Evolutionary conservation across 2,113 vertebrate genomes (phyloP).

Genomic region (Phylloscopus trochilus): DNA sequence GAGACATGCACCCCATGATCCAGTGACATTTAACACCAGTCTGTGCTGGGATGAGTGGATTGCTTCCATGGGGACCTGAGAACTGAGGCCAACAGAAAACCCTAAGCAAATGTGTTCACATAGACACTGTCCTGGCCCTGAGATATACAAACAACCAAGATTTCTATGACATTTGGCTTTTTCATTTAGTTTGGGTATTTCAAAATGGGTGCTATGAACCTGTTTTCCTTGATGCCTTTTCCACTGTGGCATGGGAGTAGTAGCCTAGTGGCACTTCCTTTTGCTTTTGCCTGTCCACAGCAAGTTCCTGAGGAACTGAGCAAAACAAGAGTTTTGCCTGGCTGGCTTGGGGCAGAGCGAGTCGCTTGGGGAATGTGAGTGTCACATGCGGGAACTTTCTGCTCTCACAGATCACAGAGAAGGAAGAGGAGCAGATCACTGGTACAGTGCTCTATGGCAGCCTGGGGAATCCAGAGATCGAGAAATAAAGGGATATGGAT

Average conservation of each 20-base stretch:
- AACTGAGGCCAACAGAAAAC: not conserved
- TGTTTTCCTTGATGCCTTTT: not conserved
- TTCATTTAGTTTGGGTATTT: not conserved
- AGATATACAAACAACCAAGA: not conserved
- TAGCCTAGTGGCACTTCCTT: not conserved
- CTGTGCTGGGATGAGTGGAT: fast-evolving
- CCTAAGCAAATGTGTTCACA: not conserved
- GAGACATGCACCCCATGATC: not conserved
- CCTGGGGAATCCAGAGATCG: not conserved
- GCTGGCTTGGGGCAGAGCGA: not conserved
- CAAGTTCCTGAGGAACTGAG: not conserved
- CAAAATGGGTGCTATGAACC: not conserved
- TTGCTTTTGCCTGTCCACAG: not conserved
- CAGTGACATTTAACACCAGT: not conserved
- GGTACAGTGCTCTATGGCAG: not conserved
- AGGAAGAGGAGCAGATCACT: not conserved
- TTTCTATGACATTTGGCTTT: not conserved
- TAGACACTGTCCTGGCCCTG: not conserved
- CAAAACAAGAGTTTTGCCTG: not conserved
- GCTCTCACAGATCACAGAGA: not conserved
- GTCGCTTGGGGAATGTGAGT: not conserved
- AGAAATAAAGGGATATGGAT: not conserved
- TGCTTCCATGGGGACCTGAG: not conserved
- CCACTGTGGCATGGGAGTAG: not conserved
- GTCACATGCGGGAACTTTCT: not conserved